phyloP scores from a whole-genome alignment of 2,888 invertebrate genomes.

The Auanema freiburgensis region DNA sequence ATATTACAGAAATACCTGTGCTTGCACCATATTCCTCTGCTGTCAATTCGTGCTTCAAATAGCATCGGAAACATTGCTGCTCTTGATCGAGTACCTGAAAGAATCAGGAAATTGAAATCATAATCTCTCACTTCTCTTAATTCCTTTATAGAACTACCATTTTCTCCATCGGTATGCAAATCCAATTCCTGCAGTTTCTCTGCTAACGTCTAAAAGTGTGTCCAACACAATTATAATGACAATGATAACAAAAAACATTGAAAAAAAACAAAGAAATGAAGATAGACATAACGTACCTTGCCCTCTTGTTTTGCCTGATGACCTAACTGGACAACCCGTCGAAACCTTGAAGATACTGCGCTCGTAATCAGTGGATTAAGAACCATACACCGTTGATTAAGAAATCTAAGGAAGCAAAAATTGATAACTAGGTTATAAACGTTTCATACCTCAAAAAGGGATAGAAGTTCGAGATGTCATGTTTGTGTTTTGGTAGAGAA shows the following conservation, averaged over 20 bases:
- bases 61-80: slow-evolving; percentile 21
- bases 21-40: slow-evolving; percentile 16
- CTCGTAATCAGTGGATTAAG: slow-evolving; percentile 17
- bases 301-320: slow-evolving; percentile 30
- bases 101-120: no score
- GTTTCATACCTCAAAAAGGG: slow-evolving; percentile 9
- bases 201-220: slow-evolving; percentile 4
- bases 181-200: slow-evolving; percentile 17
- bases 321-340: slow-evolving; percentile 32
- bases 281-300: slow-evolving; percentile 17
- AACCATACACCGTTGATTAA: slow-evolving; percentile 7
- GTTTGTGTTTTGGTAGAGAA: slow-evolving; percentile 13
- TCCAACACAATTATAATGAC: not conserved
- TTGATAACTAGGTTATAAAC: no score
- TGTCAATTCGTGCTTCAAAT: slow-evolving; percentile 20
- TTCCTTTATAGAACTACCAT: slow-evolving; percentile 15
- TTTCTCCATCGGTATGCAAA: slow-evolving; percentile 1
- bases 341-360: slow-evolving; percentile 29
- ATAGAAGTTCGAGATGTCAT: slow-evolving; percentile 17
- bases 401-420: not conserved
- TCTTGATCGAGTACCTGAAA: slow-evolving; percentile 14
- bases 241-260: not conserved
- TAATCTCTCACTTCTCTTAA: slow-evolving; percentile 3
- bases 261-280: not conserved
- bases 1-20: not conserved